Base-by-base conservation (phyloP, 2,113 vertebrate species). In the Rana temporaria region DNA sequence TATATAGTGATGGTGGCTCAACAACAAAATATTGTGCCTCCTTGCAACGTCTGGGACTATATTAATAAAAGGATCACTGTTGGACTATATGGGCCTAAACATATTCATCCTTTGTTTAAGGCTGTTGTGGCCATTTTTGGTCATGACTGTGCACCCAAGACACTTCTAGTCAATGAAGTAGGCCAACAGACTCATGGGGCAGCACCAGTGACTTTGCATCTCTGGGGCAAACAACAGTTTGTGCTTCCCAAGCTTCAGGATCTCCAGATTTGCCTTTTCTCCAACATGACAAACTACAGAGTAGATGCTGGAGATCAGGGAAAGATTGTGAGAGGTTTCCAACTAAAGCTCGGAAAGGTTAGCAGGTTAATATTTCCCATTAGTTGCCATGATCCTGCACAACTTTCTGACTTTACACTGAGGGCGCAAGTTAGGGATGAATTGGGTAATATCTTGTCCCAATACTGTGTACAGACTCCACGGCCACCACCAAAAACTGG, bases 201-300 rank as follows among this genome's bases (percentile, higher is more conserved):
- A 0, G 95, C 95, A 9, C 95, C 98, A 0, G 95, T 97, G 0
- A 93, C 96, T 0, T 91, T 99, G 4, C 98, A 99, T 87, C 94
- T 99, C 2, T 99, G 98, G 98, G 98, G 98, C 0, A 98, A 96
- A 80, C 97, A 99, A 87, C 97, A 98, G 87, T 99, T 99, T 83
- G 19, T 94, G 11, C 48, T 98, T 78, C 85, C 92, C 66, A 92
- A 89, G 81, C 97, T 96, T 16, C 97, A 98, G 86, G 98, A 99
- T 81, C 94, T 99, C 53, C 91, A 90, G 2, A 88, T 99, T 20
- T 96, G 95, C 14, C 90, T 99, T 89, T 99, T 96, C 79, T 96
- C 98, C 87, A 99, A 98, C 86, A 97, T 96, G 94, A 95, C 93
- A n/a, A 96, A 97, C 85, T 98, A 95, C 0, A 95, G 97, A 86